Evolutionary conservation across 2,888 invertebrate genomes (phyloP).

Genomic region (Drosophila longiperda): DNA sequence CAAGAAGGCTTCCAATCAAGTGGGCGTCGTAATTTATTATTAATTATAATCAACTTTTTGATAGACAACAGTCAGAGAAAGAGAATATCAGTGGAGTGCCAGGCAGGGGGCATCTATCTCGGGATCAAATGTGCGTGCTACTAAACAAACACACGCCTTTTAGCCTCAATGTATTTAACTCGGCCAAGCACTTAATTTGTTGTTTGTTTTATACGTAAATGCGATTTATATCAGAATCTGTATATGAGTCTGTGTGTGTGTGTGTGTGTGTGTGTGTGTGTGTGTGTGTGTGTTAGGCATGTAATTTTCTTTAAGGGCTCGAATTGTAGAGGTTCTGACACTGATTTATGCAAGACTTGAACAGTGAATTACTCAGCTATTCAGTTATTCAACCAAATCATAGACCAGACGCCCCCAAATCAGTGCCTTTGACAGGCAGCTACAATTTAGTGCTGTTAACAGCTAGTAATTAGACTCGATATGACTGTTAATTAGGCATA

Average conservation of each 20-base stretch:
- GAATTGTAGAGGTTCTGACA: slow-evolving; percentile 31
- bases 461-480: slow-evolving; percentile 75
- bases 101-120: slow-evolving; percentile 32
- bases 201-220: slow-evolving; percentile 55
- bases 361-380: slow-evolving; percentile 8
- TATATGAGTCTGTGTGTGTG: not conserved
- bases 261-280: not conserved
- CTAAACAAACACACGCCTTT: slow-evolving; percentile 64
- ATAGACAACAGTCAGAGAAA: slow-evolving; percentile 49
- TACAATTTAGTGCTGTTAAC: slow-evolving; percentile 74
- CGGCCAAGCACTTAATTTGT: slow-evolving; percentile 49
- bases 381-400: slow-evolving; percentile 47
- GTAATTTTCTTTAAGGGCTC: slow-evolving; percentile 45
- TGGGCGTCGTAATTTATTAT: slow-evolving; percentile 72
- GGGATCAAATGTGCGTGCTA: slow-evolving; percentile 68
- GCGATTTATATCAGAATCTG: slow-evolving; percentile 55
- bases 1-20: slow-evolving; percentile 30
- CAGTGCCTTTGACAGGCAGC: slow-evolving; percentile 56
- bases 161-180: slow-evolving; percentile 24
- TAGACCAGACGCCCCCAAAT: slow-evolving; percentile 32
- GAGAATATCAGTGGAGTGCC: slow-evolving; percentile 4
- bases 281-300: slow-evolving; percentile 1
- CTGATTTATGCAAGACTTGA: slow-evolving; percentile 63
- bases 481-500: slow-evolving; percentile 70
- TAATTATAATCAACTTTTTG: slow-evolving; percentile 66